phyloP scores from a whole-genome alignment of 2,888 invertebrate species.

The Hipparchia sbordonii region DNA sequence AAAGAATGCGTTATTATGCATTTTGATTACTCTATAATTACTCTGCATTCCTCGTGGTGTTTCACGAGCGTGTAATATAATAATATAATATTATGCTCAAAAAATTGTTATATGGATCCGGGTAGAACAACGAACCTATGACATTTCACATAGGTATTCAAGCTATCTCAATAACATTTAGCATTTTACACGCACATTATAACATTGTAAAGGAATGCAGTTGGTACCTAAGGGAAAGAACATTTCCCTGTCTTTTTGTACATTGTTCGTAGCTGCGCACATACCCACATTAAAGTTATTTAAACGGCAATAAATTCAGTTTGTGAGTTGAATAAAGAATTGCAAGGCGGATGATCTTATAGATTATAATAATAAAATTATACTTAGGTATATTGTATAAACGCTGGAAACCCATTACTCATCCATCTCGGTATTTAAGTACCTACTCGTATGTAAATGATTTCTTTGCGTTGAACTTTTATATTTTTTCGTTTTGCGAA shows the following conservation, averaged over 20 bases:
- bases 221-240: slow-evolving; percentile 16
- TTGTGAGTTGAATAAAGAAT: slow-evolving; percentile 10
- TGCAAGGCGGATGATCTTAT: slow-evolving; percentile 7
- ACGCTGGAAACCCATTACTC: not conserved
- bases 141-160: slow-evolving; percentile 22
- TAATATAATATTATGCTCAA: not conserved
- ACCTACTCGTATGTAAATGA: not conserved
- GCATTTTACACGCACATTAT: not conserved
- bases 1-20: slow-evolving; percentile 1
- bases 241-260: slow-evolving; percentile 11
- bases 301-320: slow-evolving; percentile 8
- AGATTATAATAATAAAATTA: not conserved
- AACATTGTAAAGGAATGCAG: slow-evolving; percentile 22
- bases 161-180: slow-evolving; percentile 9
- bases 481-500: not conserved
- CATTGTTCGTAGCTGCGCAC: slow-evolving; percentile 6
- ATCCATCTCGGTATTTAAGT: not conserved
- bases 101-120: slow-evolving; percentile 20
- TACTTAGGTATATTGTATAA: not conserved
- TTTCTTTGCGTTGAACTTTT: not conserved
- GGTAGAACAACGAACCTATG: slow-evolving; percentile 25
- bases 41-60: slow-evolving; percentile 4
- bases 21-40: slow-evolving; percentile 20
- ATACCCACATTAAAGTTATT: slow-evolving; percentile 6
- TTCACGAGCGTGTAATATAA: slow-evolving; percentile 19